Base-by-base conservation (phyloP, 1,140 invertebrate species). In the Cyphomyrmex costatus region DNA sequence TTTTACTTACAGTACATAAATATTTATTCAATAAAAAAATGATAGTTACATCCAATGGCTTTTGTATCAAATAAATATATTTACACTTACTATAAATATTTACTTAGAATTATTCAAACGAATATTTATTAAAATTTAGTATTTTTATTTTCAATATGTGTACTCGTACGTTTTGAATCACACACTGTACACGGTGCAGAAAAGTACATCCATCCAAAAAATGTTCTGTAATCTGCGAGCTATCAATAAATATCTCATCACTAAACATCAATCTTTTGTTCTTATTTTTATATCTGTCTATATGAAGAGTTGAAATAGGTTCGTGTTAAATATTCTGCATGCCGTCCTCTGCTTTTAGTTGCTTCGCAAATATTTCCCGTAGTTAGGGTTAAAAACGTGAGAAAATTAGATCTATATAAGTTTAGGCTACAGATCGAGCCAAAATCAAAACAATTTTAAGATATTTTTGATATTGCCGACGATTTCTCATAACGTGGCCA, bases 221-320 rank as follows among this genome's bases (percentile, higher is more conserved):
- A 60, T 24, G n/a, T 66, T 80, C 24, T 56, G 33, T 73, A 53
- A 14, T 71, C n/a, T 74, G 19, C 12, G 21, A 80, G 30, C 33
- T 42, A 70, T 36, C 19, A 74, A 83, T 74, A 74, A 83, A 74
- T 36, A 33, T 71, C 7, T 80, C n/a, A 19, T 56, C 12, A 58
- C 21, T 27, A n/a, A 78, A 63, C n/a, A 7, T 24, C 24, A 16
- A 30, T 78, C 14, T 42, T 80, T 80, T 80, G 30, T 80, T 80
- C 51, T 80, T 74, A 49, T 61, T 74, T 82, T 74, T 74, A 14
- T 49, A 60, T 61, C 36, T 60, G 63, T n/a, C n/a, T n/a, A n/a
- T n/a, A n/a, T 10, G n/a, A 68, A 6, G 36, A 42, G 14, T 24
- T 42, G 21, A 46, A 21, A 30, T 36, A 53, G 8, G 14, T 19